A percentile compares a stretch with the other conserved stretches of the same genome.
Conservation (phyloP, 1,140 invertebrate genomes). For the Littorina saxatilis region DNA sequence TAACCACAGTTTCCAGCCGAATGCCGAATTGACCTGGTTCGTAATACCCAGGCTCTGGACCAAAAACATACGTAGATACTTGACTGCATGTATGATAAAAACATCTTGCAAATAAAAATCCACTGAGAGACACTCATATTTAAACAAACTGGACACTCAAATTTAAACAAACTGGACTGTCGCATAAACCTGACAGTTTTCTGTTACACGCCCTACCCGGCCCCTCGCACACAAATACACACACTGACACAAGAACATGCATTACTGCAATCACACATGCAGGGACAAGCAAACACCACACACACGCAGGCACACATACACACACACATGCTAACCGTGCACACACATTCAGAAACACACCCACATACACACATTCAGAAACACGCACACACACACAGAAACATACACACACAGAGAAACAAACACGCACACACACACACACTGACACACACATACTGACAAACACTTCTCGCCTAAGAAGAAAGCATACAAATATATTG, state of each 20-base stretch:
- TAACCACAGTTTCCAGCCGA: slow-evolving; percentile 86
- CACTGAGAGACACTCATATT: not conserved
- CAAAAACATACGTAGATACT: slow-evolving; percentile 76
- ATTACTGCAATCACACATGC: not conserved
- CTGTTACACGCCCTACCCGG: not conserved
- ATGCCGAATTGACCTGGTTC: slow-evolving; percentile 91
- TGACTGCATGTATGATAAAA: not conserved
- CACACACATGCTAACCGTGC: too few species aligned
- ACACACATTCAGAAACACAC: slow-evolving; percentile 3
- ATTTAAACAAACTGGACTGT: not conserved
- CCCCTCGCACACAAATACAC: not conserved
- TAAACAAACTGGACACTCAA: not conserved
- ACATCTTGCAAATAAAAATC: not conserved
- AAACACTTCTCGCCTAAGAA: too few species aligned
- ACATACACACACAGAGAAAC: too few species aligned
- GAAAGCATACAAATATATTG: too few species aligned
- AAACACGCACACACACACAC: too few species aligned
- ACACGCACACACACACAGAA: too few species aligned
- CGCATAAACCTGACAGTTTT: too few species aligned
- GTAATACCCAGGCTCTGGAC: slow-evolving; percentile 84
- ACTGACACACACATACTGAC: too few species aligned
- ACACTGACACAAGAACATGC: not conserved
- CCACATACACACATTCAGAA: slow-evolving; percentile 6
- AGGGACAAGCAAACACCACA: not conserved
- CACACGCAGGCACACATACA: not conserved